Base-by-base conservation (phyloP, 2,113 vertebrate species). In the Nibea coibor region DNA sequence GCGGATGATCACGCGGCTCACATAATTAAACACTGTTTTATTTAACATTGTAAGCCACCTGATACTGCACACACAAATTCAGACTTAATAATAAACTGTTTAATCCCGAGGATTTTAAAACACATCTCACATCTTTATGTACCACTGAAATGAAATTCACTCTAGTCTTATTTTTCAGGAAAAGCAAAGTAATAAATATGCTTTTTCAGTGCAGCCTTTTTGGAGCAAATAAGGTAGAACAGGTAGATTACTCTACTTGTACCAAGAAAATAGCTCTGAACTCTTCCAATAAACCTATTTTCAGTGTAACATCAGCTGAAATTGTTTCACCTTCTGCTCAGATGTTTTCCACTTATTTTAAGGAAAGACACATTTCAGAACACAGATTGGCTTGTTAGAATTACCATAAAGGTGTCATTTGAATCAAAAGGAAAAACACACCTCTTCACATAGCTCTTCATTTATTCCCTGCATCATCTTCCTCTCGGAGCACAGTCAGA, bases 11-110 rank as follows among this genome's bases (percentile, higher is more conserved):
- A 16, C 2, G 2, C 39, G 0, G 14, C 47, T 72, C 61, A 31
- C 26, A 61, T 81, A 47, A 71, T 83, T 81, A 72, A 79, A 53
- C 54, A 26, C 24, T 72, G 76, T 82, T 83, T 82, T 80, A 75
- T 78, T 84, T 71, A 66, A 48, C 50, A 59, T 16, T 12, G 42
- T 20, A 56, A 73, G 22, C 28, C 45, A 57, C 57, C 54, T 68
- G 65, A 69, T 39, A 26, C 57, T 12, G n/a, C n/a, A 12, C 48
- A 20, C 14, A 3, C 19, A 58, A 31, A 53, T 70, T 57, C 7
- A 67, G 26, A 26, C 19, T 43, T 51, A 15, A 31, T 42, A 20
- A 53, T 54, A 19, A 75, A 62, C 31, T 2, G 12, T 57, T 26
- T 24, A 22, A 22, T 63, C 14, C 28, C 0, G 0, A 19, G 14